A percentile compares a stretch with the other conserved stretches of the same genome.
These are phyloP conservation scores for Heteropelma amictum DNA, from an alignment of 2,888 invertebrate species.

Conservation along the genomic window DNA sequence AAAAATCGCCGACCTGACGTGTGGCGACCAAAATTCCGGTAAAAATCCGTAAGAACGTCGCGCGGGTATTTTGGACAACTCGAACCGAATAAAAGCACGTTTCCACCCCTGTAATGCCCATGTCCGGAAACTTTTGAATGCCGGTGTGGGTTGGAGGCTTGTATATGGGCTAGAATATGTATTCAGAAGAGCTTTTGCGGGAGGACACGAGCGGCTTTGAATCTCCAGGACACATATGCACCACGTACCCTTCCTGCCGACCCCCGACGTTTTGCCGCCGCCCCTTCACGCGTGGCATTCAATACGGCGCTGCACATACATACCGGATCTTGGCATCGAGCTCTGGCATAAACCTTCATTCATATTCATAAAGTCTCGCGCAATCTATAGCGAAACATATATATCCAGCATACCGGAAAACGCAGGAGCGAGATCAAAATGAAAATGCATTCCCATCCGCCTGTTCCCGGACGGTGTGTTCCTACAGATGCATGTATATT, in stretches of 20 bases:
- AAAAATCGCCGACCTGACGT: too few relatives aligned
- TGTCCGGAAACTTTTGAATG: too few relatives aligned
- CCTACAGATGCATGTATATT: background rate
- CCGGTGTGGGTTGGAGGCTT: too few relatives aligned
- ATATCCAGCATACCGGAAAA: background rate
- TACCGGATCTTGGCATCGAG: slow-evolving; percentile 38
- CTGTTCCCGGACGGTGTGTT: background rate
- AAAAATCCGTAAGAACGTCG: too few relatives aligned
- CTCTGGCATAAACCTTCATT: slow-evolving; percentile 46
- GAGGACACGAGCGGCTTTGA: slow-evolving; percentile 17
- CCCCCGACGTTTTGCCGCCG: slow-evolving; percentile 13
- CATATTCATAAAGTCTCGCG: slow-evolving; percentile 50
- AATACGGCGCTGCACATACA: slow-evolving; percentile 40
- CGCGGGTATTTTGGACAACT: too few relatives aligned
- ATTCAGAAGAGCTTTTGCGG: background rate
- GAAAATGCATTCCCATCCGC: slow-evolving; percentile 34
- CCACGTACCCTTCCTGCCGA: slow-evolving; percentile 5
- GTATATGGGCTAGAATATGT: too few relatives aligned
- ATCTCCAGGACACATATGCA: slow-evolving; percentile 36
- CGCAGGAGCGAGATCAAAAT: slow-evolving; percentile 40
- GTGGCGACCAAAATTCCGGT: too few relatives aligned
- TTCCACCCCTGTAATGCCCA: too few relatives aligned
- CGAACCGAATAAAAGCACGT: too few relatives aligned
- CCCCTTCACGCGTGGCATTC: slow-evolving; percentile 39
- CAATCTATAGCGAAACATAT: slow-evolving; percentile 31